Evolutionary conservation across 1,140 invertebrate genomes (phyloP), one percentile per base, ranked within the genome.

Genomic region (Drosophila oshimai): DNA sequence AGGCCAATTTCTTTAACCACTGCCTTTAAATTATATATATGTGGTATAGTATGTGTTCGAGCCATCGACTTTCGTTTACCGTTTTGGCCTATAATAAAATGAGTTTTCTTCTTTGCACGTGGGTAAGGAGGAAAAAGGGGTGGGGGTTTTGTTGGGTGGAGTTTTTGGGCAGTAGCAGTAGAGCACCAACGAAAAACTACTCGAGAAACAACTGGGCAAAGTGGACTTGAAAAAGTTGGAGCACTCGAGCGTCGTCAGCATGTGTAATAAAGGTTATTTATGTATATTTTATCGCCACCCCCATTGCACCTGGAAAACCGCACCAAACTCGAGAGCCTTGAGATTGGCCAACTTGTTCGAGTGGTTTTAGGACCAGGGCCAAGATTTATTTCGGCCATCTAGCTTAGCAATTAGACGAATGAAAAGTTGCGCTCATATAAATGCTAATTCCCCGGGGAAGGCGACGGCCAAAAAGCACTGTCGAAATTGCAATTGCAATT

Each of bases 261-360:
- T 87, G 81, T 86, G 81, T 86, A 86, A 86, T 86, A 86, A 86
- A 86, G 81, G 81, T 87, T 86, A 86, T 86, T 86, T 87, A 86
- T 86, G 81, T 86, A 87, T 86, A 87, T 87, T 76, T 86, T 87
- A 87, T 73, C 80, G 65, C 46, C 62, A 15, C 55, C 47, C 36
- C 33, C 61, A 29, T n/a, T 33, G 31, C 28, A 28, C 73, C 13
- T 29, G 58, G 34, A 62, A 33, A 6, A 5, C 4, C 2, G 20
- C 10, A 6, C 22, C 15, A 6, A 15, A 33, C 46, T 41, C 36
- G 41, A 53, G 34, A 34, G 26, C 29, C 31, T 24, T 24, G 28
- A 26, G 45, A 71, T 71, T 71, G 65, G 65, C 57, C 15, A 75
- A 69, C 53, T 76, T 75, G 45, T 87, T 74, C 79, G 70, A 83